Base-by-base conservation (phyloP, 2,888 invertebrate genomes). In the Vanessa cardui region DNA sequence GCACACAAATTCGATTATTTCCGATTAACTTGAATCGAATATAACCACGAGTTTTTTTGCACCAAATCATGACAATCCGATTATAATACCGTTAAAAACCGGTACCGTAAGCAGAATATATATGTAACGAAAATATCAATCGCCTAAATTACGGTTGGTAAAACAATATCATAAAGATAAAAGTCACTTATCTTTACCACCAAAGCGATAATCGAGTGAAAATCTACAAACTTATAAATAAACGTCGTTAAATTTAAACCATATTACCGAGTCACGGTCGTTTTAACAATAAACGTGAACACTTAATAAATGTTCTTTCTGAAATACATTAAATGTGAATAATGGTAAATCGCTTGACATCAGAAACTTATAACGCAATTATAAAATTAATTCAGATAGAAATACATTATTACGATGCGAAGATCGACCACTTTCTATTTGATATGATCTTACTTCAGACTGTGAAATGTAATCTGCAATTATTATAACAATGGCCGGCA, bases 1-100 rank as follows among this genome's bases (percentile, higher is more conserved):
- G 82, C 79, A 79, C 76, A 80, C 68, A 80, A 83, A 85, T 74
- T 73, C 80, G 84, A 87, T 89, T 87, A 88, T 83, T 87, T 87
- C 83, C 87, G 86, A 88, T 84, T 83, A 83, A 84, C 79, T 82
- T 78, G 81, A 83, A 83, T 81, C 83, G 81, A 85, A 86, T 84
- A 77, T 78, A 76, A 81, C 76, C 80, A 74, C 74, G 78, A 81
- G 86, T 85, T 88, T 87, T 39, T 12, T 52, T 82, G 74, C 82
- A 84, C 80, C 83, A 82, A 83, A 85, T 85, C 82, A 80, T 81
- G 81, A 82, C 83, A 83, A 88, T 86, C 82, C 78, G 86, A 88
- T 90, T 87, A 86, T 84, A 81, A 82, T 72, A 85, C 89, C 88
- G 88, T 88, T 86, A 85, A 84, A 83, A 80, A 81, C 76, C 2